Evolutionary conservation across 1,140 invertebrate species (phyloP).

Genomic region (Papilio polyxenes): DNA sequence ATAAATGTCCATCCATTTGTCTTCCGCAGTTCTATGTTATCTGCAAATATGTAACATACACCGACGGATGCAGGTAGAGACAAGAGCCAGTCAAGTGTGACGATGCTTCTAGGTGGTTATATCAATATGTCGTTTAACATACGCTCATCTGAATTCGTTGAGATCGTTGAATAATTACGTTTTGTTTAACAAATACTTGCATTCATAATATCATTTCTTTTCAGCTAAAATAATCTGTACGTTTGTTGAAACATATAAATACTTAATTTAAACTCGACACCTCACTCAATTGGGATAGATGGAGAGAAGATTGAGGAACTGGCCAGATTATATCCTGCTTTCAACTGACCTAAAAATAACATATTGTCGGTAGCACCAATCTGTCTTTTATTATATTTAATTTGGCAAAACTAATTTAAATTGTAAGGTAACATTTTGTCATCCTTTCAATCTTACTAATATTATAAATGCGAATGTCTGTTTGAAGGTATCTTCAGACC

Average conservation of each 20-base stretch:
- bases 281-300: not conserved
- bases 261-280: not conserved
- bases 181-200: too few relatives aligned
- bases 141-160: not conserved
- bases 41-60: not conserved
- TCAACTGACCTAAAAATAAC: not conserved
- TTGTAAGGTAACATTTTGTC: not conserved
- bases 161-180: too few relatives aligned
- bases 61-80: conserved; percentile 12
- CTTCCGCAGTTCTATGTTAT: not conserved
- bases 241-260: too few relatives aligned
- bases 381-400: not conserved
- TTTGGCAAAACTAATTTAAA: not conserved
- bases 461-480: too few relatives aligned
- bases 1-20: not conserved
- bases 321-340: not conserved
- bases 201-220: too few relatives aligned
- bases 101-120: not conserved
- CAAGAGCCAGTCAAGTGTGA: not conserved
- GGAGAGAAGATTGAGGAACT: conserved; percentile 1
- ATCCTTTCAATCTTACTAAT: not conserved
- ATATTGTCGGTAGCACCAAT: not conserved
- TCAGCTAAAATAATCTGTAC: too few relatives aligned
- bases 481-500: not conserved
- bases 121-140: not conserved